Conservation (phyloP, 2,888 invertebrate species). For the Alloplasta piceator region DNA sequence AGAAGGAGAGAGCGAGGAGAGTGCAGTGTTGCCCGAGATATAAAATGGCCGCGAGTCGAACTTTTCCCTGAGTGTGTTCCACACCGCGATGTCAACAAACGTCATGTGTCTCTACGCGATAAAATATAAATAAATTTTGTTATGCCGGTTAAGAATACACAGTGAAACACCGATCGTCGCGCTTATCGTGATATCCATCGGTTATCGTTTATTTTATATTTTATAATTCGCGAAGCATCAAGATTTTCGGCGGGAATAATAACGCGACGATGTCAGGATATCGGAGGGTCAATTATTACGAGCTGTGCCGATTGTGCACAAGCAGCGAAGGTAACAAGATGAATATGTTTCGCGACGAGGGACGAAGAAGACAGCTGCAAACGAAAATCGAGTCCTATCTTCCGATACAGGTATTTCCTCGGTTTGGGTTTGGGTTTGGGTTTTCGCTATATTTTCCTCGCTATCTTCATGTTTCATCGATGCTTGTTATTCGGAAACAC, state of each 20-base stretch:
- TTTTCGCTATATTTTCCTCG: not conserved
- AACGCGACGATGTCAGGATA: slow-evolving; percentile 86
- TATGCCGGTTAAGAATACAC: slow-evolving; percentile 39
- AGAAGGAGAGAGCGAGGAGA: not conserved
- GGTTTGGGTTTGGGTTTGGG: slow-evolving; percentile 27
- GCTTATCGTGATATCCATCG: slow-evolving; percentile 2
- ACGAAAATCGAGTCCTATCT: slow-evolving; percentile 88
- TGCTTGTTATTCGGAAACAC: too few species aligned
- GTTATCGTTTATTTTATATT: slow-evolving; percentile 14
- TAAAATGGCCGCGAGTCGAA: slow-evolving; percentile 63
- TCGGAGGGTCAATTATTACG: slow-evolving; percentile 89
- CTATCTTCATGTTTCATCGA: too few species aligned
- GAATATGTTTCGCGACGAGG: slow-evolving; percentile 88
- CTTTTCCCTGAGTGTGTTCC: slow-evolving; percentile 48
- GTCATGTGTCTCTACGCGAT: slow-evolving; percentile 54
- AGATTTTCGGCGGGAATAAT: slow-evolving; percentile 72
- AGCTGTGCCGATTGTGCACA: slow-evolving; percentile 89
- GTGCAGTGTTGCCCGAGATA: slow-evolving; percentile 41
- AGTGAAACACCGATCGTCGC: slow-evolving; percentile 14
- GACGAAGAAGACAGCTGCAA: slow-evolving; percentile 87
- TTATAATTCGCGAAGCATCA: slow-evolving; percentile 22
- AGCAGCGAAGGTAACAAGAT: slow-evolving; percentile 87
- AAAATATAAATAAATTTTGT: slow-evolving; percentile 35
- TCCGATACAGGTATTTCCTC: slow-evolving; percentile 85
- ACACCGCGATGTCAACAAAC: slow-evolving; percentile 69